Evolutionary conservation across 1,140 invertebrate species (phyloP), one percentile per base, ranked within the genome.

Genomic region (Globodera ellingtonae): DNA sequence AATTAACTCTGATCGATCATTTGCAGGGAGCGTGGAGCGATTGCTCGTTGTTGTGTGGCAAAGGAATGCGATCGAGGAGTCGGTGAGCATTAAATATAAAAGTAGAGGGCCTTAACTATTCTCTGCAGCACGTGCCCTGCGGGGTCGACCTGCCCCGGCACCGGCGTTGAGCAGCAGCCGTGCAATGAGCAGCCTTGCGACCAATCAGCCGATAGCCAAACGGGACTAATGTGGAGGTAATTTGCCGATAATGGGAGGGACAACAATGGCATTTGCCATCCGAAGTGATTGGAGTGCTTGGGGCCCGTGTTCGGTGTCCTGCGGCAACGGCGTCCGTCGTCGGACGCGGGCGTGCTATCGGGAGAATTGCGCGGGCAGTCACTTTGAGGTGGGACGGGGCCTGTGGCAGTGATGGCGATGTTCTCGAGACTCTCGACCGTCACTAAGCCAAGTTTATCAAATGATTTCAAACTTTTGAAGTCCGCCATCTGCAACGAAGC

Each of bases 11-110:
- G 92, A 92, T 92, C 89, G 89, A 4, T 89, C 90, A 52, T n/a
- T 10, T 67, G 50, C 67, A 56, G 69, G 79, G 80, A 4, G 73
- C 59, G 21, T 93, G 92, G 92, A 90, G 90, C 3, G 89, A 89
- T 15, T 93, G 93, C 86, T 90, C 90, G 10, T 91, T 89, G 18
- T 90, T 91, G 0, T 93, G 92, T 84, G 92, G 92, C 3, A 89
- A 89, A 71, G 92, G 92, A 4, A 87, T 89, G 47, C 84, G 90
- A 75, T 89, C 90, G 8, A 86, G 92, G 69, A 84, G 82, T 83
- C 70, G 82, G 75, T 72, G 18, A 72, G 82, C 21, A 21, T 8
- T 13, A 62, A 83, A 83, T 72, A n/a, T 71, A 24, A 46, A n/a
- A 59, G n/a, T 82, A 8, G 8, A 24, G 56, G 35, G 0, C 4